Conservation (phyloP, 2,888 invertebrate genomes). For the Muschampia plurimacula region DNA sequence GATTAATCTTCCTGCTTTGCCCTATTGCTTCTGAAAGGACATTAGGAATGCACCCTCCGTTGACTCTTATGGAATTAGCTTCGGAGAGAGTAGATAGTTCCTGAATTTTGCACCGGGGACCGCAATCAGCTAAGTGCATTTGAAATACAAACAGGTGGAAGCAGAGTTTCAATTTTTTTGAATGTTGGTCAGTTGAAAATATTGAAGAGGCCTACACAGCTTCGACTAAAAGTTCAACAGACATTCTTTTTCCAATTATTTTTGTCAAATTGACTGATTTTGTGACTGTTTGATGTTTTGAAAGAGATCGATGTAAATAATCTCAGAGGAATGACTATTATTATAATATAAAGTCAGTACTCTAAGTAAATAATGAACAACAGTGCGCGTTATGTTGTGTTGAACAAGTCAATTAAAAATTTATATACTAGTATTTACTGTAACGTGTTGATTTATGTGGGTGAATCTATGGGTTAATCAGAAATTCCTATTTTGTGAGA, state of each 20-base stretch:
- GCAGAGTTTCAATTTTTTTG: not conserved
- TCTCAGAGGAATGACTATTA: too few species aligned
- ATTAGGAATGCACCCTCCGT: slow-evolving; percentile 73
- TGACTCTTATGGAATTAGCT: slow-evolving; percentile 65
- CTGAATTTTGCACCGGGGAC: slow-evolving; percentile 60
- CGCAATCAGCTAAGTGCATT: slow-evolving; percentile 69
- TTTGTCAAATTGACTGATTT: too few species aligned
- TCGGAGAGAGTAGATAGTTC: slow-evolving; percentile 49
- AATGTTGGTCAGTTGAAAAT: not conserved
- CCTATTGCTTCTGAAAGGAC: slow-evolving; percentile 31
- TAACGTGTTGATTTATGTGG: not conserved
- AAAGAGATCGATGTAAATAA: too few species aligned
- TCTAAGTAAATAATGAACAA: too few species aligned
- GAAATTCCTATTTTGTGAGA: not conserved
- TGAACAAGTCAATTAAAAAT: too few species aligned
- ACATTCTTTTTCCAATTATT: not conserved
- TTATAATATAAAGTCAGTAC: too few species aligned
- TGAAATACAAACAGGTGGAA: slow-evolving; percentile 8
- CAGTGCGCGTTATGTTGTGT: too few species aligned
- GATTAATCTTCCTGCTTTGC: not conserved
- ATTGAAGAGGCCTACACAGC: not conserved
- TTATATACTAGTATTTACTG: too few species aligned
- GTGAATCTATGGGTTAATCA: too few species aligned
- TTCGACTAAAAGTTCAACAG: not conserved
- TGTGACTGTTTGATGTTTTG: too few species aligned